Conservation (phyloP, 2,797 vertebrate genomes). For the Myotis pilosus region DNA sequence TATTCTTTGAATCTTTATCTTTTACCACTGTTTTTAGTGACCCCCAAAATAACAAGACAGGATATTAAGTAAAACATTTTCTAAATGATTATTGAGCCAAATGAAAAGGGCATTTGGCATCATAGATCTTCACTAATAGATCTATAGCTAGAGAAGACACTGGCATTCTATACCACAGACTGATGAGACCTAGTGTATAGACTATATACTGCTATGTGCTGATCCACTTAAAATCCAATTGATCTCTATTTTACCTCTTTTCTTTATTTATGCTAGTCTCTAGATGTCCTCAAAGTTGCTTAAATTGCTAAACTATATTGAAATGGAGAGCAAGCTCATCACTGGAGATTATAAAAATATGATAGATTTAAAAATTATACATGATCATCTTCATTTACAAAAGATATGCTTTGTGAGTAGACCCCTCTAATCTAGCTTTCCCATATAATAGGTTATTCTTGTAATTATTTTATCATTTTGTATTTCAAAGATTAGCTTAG, state of each 20-base stretch:
- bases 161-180: background rate
- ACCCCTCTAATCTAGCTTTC: background rate
- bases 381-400: background rate
- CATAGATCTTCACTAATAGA: background rate
- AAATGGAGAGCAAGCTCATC: background rate
- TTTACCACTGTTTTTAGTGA: background rate
- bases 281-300: background rate
- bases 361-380: slow-evolving; percentile 1
- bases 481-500: background rate
- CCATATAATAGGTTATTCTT: background rate
- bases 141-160: background rate
- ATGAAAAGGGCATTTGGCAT: slow-evolving; percentile 22
- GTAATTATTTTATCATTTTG: background rate
- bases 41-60: background rate
- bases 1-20: background rate
- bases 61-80: slow-evolving; percentile 30
- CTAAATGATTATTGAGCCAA: slow-evolving; percentile 12
- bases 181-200: background rate
- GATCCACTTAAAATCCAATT: background rate
- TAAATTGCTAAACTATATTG: background rate
- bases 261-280: background rate
- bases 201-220: background rate
- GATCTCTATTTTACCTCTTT: background rate
- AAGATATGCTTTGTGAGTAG: background rate
- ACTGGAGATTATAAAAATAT: background rate